These are phyloP conservation scores for Poeciliopsis turrubarensis DNA, from an alignment of 2,113 vertebrate species.

Conservation along the genomic window DNA sequence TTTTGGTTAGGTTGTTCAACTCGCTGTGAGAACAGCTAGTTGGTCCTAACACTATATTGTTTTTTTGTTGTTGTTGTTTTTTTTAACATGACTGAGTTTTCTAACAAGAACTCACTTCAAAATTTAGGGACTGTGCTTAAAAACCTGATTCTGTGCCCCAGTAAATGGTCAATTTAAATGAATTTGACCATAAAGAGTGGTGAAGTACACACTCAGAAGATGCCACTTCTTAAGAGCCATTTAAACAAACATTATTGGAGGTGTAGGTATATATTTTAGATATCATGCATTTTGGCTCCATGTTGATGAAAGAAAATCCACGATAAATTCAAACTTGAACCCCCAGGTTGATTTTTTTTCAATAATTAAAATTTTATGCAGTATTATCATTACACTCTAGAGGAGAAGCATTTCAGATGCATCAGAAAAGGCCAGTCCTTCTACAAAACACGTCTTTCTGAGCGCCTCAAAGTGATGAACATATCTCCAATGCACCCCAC, in stretches of 20 bases:
- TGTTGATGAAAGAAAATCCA: background rate
- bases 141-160: too few relatives aligned
- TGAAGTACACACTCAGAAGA: background rate
- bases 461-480: background rate
- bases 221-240: too few relatives aligned
- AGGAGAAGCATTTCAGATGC: too few relatives aligned
- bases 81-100: background rate
- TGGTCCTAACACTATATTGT: too few relatives aligned
- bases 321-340: background rate
- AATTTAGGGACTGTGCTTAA: too few relatives aligned
- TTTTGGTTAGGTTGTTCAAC: background rate
- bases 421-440: background rate
- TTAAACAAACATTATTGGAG: background rate
- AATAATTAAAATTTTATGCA: background rate
- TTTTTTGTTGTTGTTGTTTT: too few relatives aligned
- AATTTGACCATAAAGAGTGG: background rate
- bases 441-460: background rate
- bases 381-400: too few relatives aligned
- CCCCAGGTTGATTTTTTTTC: background rate
- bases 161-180: background rate
- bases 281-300: background rate
- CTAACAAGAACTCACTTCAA: background rate
- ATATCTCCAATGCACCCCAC: conserved; percentile 35
- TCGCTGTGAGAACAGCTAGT: background rate
- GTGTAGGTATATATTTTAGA: background rate